Evolutionary conservation across 2,888 invertebrate species (phyloP).

Genomic region (Drosophila nigricruria): DNA sequence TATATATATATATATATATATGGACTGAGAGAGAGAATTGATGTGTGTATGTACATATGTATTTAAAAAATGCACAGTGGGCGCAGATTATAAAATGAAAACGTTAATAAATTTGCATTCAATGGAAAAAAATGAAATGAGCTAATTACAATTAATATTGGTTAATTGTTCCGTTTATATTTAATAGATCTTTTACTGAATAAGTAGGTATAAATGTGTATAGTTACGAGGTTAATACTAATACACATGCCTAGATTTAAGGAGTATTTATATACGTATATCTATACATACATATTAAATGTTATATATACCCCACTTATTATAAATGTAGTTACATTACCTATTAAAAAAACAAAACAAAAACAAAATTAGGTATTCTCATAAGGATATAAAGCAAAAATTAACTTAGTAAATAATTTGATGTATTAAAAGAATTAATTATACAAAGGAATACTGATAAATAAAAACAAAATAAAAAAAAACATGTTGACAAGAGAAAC

Average conservation of each 20-base stretch:
- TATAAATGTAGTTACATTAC: conserved; percentile 38
- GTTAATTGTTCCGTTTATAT: conserved; percentile 56
- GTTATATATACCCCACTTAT: conserved; percentile 38
- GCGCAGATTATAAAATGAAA: not conserved
- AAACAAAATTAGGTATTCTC: conserved; percentile 19
- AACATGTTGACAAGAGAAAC: conserved; percentile 42
- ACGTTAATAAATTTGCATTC: conserved; percentile 7
- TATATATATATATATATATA: too few relatives aligned
- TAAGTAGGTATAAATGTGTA: conserved; percentile 36
- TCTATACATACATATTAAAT: conserved; percentile 43
- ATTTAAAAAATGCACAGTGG: too few relatives aligned
- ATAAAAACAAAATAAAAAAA: conserved; percentile 30
- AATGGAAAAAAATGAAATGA: not conserved
- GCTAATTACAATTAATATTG: conserved; percentile 34
- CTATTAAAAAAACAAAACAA: conserved; percentile 14
- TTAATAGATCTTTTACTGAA: conserved; percentile 23
- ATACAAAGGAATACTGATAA: conserved; percentile 35
- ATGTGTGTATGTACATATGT: too few relatives aligned
- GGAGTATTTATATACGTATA: conserved; percentile 38
- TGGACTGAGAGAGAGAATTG: not conserved
- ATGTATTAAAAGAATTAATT: conserved; percentile 40
- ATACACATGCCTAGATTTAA: conserved; percentile 26
- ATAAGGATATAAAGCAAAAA: conserved; percentile 18
- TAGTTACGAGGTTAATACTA: conserved; percentile 28
- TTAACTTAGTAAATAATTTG: conserved; percentile 41